These are phyloP conservation scores for Cyprinodon brontotheroides DNA, from an alignment of 2,113 vertebrate genomes.

Conservation along the genomic window DNA sequence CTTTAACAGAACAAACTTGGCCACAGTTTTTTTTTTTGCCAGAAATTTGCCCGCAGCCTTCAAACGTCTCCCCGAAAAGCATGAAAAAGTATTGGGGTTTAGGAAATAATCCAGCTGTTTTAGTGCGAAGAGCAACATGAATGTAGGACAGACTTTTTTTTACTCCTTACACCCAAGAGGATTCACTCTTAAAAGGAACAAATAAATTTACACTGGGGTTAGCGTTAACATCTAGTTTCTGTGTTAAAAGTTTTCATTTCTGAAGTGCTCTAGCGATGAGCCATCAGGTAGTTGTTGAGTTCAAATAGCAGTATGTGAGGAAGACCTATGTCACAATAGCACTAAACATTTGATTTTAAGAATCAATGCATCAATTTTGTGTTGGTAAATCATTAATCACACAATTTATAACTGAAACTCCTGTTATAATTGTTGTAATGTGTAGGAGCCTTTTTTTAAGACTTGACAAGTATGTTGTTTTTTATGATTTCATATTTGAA, in stretches of 20 bases:
- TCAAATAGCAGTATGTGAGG: background rate
- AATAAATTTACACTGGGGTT: too few relatives aligned
- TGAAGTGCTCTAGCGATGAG: background rate
- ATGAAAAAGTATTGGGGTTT: background rate
- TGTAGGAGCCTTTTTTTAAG: background rate
- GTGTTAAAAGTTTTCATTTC: background rate
- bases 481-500: background rate
- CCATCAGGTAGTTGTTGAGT: background rate
- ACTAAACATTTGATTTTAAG: background rate
- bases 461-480: background rate
- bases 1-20: background rate
- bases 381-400: background rate
- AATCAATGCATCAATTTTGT: background rate
- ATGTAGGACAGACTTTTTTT: background rate
- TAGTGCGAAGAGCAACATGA: background rate
- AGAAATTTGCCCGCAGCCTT: background rate
- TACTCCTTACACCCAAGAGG: too few relatives aligned
- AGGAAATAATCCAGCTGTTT: background rate
- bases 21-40: background rate
- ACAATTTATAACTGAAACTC: background rate
- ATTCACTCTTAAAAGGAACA: too few relatives aligned
- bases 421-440: background rate
- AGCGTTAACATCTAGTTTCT: background rate
- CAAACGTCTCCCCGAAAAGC: background rate
- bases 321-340: background rate